Percentiles rank a stretch among this genome's conserved stretches.
Evolutionary conservation across 2,797 vertebrate species (phyloP).

Genomic region (Thalassophryne amazonica): DNA sequence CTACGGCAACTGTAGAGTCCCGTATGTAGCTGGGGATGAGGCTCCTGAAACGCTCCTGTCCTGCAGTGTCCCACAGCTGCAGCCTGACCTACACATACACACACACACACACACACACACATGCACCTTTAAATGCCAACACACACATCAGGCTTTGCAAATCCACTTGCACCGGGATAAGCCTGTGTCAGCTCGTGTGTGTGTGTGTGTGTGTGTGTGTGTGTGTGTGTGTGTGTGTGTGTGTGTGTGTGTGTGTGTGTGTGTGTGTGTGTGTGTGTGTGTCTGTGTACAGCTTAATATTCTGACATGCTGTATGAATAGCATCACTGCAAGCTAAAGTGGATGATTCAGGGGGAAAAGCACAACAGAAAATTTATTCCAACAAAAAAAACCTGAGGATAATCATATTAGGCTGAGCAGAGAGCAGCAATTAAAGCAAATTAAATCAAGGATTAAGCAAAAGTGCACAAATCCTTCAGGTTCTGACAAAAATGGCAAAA

Average conservation of each 20-base stretch:
- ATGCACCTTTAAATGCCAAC: slow-evolving; percentile 3
- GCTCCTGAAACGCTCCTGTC: slow-evolving; percentile 92
- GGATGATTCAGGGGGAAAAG: slow-evolving; percentile 49
- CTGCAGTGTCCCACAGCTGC: slow-evolving; percentile 93
- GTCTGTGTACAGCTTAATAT: slow-evolving; percentile 39
- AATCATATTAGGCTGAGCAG: slow-evolving; percentile 57
- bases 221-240: too few species aligned
- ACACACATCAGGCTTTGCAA: slow-evolving; percentile 18
- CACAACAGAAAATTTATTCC: slow-evolving; percentile 28
- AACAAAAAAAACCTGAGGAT: slow-evolving; percentile 54
- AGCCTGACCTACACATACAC: slow-evolving; percentile 81
- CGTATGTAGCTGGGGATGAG: slow-evolving; percentile 94
- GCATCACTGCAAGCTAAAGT: slow-evolving; percentile 51
- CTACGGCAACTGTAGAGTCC: slow-evolving; percentile 92
- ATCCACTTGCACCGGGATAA: slow-evolving; percentile 34
- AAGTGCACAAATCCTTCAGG: too few species aligned
- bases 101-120: slow-evolving; percentile 17
- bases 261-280: too few species aligned
- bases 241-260: too few species aligned
- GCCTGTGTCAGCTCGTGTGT: slow-evolving; percentile 39
- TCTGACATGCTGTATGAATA: slow-evolving; percentile 34
- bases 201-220: too few species aligned
- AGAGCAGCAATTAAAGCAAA: slow-evolving; percentile 51
- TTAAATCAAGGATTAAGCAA: slow-evolving; percentile 65
- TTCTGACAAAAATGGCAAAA: slow-evolving; percentile 4